Percentiles rank a stretch among this genome's conserved stretches.
phyloP scores from a whole-genome alignment of 1,140 invertebrate genomes.

The Musca domestica region DNA sequence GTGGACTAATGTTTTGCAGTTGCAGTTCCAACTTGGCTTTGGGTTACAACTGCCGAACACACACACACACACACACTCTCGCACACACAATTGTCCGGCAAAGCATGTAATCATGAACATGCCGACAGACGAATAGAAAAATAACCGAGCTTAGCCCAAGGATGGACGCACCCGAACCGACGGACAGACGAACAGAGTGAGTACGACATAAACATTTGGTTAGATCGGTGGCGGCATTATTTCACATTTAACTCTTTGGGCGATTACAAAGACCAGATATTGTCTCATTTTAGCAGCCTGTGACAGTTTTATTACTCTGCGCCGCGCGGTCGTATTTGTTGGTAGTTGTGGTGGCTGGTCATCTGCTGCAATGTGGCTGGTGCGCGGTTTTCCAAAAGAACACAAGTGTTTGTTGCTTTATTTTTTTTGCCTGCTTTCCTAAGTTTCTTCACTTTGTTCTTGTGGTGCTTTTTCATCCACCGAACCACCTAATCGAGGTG shows the following conservation, averaged over 20 bases:
- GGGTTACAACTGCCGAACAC: too few species aligned
- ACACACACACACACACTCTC: too few species aligned
- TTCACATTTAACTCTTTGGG: conserved; percentile 15
- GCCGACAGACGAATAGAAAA: too few species aligned
- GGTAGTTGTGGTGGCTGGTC: background rate
- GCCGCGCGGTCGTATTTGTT: background rate
- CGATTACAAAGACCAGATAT: conserved; percentile 31
- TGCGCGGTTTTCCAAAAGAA: background rate
- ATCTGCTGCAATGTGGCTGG: background rate
- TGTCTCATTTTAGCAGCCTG: conserved; percentile 38
- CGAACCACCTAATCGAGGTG: background rate
- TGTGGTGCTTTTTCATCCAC: background rate
- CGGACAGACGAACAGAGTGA: too few species aligned
- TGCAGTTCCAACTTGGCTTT: too few species aligned
- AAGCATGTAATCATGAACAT: too few species aligned
- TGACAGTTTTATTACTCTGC: conserved; percentile 48
- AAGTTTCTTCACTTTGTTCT: background rate
- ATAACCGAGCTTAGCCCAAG: too few species aligned
- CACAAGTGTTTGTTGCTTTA: background rate
- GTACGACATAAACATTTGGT: too few species aligned
- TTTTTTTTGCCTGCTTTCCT: background rate
- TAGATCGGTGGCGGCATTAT: conserved; percentile 9
- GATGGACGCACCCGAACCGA: too few species aligned
- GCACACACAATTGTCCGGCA: too few species aligned
- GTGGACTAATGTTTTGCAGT: too few species aligned